Evolutionary conservation across 23 tunicate genomes (phyloP).

Genomic region (Ciona savignyi): DNA sequence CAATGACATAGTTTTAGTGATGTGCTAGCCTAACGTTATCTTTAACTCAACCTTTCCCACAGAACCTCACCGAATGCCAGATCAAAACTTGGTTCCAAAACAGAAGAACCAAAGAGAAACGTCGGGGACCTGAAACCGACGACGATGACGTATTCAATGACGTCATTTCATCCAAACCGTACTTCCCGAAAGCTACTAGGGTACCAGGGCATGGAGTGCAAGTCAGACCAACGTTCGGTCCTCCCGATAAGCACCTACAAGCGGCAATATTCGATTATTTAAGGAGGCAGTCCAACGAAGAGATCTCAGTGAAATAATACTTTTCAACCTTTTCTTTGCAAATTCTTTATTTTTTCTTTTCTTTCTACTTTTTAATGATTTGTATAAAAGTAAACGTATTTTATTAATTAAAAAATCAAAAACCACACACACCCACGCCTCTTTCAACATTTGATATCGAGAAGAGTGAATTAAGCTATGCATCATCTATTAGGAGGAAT

Average conservation of each 20-base stretch:
- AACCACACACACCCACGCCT: too few species aligned
- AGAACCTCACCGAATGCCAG: slow-evolving; percentile 87
- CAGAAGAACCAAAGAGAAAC: slow-evolving; percentile 86
- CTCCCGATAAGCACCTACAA: slow-evolving; percentile 63
- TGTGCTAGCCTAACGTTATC: too few species aligned
- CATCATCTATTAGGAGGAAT: too few species aligned
- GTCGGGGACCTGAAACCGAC: slow-evolving; percentile 47
- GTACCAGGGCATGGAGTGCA: slow-evolving; percentile 80
- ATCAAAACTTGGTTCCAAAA: slow-evolving; percentile 93
- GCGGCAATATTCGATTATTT: slow-evolving; percentile 66
- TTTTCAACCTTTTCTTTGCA: too few species aligned
- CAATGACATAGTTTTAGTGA: too few species aligned
- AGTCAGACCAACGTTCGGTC: slow-evolving; percentile 65
- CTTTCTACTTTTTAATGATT: not conserved
- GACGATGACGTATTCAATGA: slow-evolving; percentile 40
- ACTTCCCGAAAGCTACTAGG: slow-evolving; percentile 19
- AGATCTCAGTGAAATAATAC: slow-evolving; percentile 1
- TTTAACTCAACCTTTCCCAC: slow-evolving; percentile 4
- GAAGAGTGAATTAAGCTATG: too few species aligned
- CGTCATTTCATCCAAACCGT: slow-evolving; percentile 5
- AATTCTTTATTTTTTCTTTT: not conserved
- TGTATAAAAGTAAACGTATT: too few species aligned
- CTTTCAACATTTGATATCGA: too few species aligned
- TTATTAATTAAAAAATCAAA: too few species aligned
- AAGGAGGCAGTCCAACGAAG: slow-evolving; percentile 27